phyloP scores from a whole-genome alignment of 2,888 invertebrate genomes.

The Thereva nobilitata region DNA sequence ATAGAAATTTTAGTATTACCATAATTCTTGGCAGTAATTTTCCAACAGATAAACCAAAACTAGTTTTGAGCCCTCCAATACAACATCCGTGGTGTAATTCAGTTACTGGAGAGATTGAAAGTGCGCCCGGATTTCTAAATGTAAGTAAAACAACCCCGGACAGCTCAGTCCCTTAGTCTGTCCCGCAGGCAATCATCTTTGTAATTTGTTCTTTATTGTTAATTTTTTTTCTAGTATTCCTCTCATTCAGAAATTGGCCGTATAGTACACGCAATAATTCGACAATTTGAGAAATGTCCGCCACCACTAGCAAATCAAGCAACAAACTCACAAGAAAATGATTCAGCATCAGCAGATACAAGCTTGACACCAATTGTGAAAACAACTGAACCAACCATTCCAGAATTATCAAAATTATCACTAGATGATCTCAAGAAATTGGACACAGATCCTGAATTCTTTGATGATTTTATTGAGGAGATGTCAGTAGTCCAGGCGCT shows the following conservation, averaged over 20 bases:
- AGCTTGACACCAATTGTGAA: conserved; percentile 52
- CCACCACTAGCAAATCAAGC: conserved; percentile 55
- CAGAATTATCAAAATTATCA: conserved; percentile 56
- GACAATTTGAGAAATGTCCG: conserved; percentile 74
- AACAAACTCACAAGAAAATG: background rate
- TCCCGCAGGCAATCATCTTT: background rate
- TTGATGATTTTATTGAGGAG: conserved; percentile 74
- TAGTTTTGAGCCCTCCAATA: conserved; percentile 69
- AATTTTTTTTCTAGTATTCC: conserved; percentile 65
- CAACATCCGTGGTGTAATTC: conserved; percentile 74
- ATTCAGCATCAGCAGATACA: conserved; percentile 54
- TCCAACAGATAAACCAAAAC: conserved; percentile 74
- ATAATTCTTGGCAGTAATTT: conserved; percentile 71
- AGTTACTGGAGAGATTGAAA: conserved; percentile 69
- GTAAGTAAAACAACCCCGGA: conserved; percentile 54
- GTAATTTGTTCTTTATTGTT: too few relatives aligned
- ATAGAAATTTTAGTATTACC: conserved; percentile 68
- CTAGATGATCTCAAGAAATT: conserved; percentile 71
- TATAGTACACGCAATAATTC: conserved; percentile 77
- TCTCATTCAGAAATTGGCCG: conserved; percentile 79
- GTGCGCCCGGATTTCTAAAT: conserved; percentile 76
- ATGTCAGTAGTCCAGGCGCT: conserved; percentile 70
- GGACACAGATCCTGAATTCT: conserved; percentile 69
- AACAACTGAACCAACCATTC: conserved; percentile 44
- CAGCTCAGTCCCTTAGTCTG: conserved; percentile 7